These are phyloP conservation scores for Caloenas nicobarica DNA, from an alignment of 2,113 vertebrate genomes.

Conservation along the genomic window DNA sequence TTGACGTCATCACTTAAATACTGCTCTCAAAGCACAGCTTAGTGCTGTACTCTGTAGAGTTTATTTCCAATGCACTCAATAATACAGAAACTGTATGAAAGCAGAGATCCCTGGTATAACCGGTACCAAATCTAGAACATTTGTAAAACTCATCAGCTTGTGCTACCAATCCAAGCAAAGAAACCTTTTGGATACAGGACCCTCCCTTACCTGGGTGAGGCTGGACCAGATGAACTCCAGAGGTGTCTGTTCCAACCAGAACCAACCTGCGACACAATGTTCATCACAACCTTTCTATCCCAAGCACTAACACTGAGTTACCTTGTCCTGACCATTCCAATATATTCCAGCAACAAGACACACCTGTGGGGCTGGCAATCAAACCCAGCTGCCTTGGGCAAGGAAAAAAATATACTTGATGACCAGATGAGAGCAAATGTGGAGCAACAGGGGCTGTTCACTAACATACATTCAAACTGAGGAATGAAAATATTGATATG, in stretches of 20 bases:
- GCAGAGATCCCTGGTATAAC: background rate
- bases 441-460: accelerated
- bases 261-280: accelerated
- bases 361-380: background rate
- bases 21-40: background rate
- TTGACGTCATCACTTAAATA: background rate
- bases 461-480: too few species aligned
- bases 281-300: background rate
- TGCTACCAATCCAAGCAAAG: background rate
- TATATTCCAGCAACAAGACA: accelerated
- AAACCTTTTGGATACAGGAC: background rate
- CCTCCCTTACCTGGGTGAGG: background rate
- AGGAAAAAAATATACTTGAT: too few species aligned
- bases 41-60: accelerated
- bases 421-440: accelerated
- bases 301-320: background rate
- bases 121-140: accelerated
- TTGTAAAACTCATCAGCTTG: background rate
- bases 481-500: accelerated
- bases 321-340: background rate
- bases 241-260: accelerated
- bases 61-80: accelerated
- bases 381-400: background rate
- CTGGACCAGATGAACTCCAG: background rate
- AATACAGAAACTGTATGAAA: background rate